Evolutionary conservation across 2,888 invertebrate species (phyloP), one percentile per base, ranked within the genome.

Genomic region (Muscina levida): DNA sequence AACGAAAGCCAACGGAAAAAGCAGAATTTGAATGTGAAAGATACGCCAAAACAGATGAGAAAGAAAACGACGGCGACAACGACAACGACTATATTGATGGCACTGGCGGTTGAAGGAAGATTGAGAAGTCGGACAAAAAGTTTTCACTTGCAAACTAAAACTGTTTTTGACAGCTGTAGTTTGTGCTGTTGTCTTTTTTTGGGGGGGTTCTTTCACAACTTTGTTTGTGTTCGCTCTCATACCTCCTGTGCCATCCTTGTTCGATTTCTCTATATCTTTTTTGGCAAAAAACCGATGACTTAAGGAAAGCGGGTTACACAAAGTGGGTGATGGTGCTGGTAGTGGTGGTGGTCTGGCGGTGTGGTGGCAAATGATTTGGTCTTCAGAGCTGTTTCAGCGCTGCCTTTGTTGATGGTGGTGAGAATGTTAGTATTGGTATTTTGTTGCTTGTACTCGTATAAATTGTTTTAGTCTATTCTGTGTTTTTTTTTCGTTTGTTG

Each of bases 151-250:
- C 42, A 72, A 65, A 62, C 62, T 44, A 56, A 57, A 81, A 76
- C 81, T 84, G 82, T 75, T 81, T 79, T 79, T 84, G 83, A 82
- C 79, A 84, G 75, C 83, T 84, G 81, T 76, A 75, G 82, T 79
- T 72, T 31, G 71, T 72, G 57, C 42, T 57, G 39, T 46, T 73
- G 26, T 51, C 39, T 51, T 51, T 70, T 70, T 51, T 42, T 2
- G 1, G 22, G 24, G 15, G 10, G 31, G 51, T 22, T 42, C 44
- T 56, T 26, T 24, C 44, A 44, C 39, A 68, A 53, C 51, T 24
- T 53, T 68, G 24, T 53, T 56, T 53, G 39, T 56, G 39, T 6
- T 24, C 39, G 13, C 39, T 37, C 59, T 39, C 56, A 15, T 24
- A 26, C 56, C 37, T 19, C 19, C 59, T 19, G 19, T 42, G 42